phyloP scores from a whole-genome alignment of 2,888 invertebrate genomes.

The Diogma glabrata region DNA sequence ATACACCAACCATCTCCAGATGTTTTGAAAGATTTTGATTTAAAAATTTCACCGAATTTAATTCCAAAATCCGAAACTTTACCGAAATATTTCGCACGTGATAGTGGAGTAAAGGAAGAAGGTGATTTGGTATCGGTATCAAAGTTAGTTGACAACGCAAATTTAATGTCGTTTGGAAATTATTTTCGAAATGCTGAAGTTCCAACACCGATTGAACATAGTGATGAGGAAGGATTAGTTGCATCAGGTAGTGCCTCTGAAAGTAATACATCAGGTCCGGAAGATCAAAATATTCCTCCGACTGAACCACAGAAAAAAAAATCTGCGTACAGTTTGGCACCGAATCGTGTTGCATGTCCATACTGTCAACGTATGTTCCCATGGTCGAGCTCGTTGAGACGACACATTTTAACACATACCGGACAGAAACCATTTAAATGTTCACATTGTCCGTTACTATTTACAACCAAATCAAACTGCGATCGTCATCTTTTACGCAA shows the following conservation, averaged over 20 bases:
- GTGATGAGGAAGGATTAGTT: slow-evolving; percentile 64
- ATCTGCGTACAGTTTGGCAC: slow-evolving; percentile 90
- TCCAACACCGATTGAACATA: slow-evolving; percentile 31
- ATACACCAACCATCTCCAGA: background rate
- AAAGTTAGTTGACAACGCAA: slow-evolving; percentile 63
- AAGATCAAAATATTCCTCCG: slow-evolving; percentile 41
- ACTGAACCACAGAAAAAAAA: slow-evolving; percentile 56
- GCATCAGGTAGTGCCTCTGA: slow-evolving; percentile 69
- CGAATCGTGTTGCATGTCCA: slow-evolving; percentile 86
- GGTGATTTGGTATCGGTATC: slow-evolving; percentile 68
- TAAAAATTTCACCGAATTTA: slow-evolving; percentile 44
- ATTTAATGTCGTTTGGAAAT: slow-evolving; percentile 47
- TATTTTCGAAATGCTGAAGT: slow-evolving; percentile 40
- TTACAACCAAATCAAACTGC: slow-evolving; percentile 95
- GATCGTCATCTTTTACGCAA: slow-evolving; percentile 87
- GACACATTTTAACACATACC: slow-evolving; percentile 87
- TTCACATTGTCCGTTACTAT: slow-evolving; percentile 81
- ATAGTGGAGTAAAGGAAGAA: slow-evolving; percentile 39
- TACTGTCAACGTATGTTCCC: slow-evolving; percentile 92
- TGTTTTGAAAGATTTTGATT: slow-evolving; percentile 42
- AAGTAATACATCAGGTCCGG: slow-evolving; percentile 72
- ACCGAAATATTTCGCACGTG: slow-evolving; percentile 32
- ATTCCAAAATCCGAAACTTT: slow-evolving; percentile 41
- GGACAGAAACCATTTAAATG: slow-evolving; percentile 96
- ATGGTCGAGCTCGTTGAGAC: slow-evolving; percentile 90